Base-by-base conservation (phyloP, 2,113 vertebrate species). In the Elgaria multicarinata region DNA sequence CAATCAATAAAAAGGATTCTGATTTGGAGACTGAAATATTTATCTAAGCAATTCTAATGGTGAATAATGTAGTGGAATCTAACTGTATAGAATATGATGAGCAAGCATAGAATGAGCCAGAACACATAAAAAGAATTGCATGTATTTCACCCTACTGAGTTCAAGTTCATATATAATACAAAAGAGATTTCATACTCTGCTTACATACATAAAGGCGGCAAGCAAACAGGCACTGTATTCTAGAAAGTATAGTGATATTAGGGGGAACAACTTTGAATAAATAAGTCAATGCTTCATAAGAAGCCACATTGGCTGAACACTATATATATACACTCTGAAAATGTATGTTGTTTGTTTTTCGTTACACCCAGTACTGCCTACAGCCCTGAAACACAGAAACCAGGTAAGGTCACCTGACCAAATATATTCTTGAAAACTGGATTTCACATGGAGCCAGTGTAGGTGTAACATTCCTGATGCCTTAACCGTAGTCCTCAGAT, bases 51-150 rank as follows among this genome's bases (percentile, higher is more conserved):
- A 53, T 90, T 88, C 55, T 82, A 90, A 85, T 90, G 36, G 26
- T 36, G 39, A 85, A 87, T 90, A 85, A 89, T 90, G 55, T 53
- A 67, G 33, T 64, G 44, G 58, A 75, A 86, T 66, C 55, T 86
- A 71, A 86, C 55, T 83, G 44, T 36, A 76, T 62, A 83, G 46
- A 62, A 89, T 44, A 74, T 46, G 42, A 75, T 89, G n/a, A 93
- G 89, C 55, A 87, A 91, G 75, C 87, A 79, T 75, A 88, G 66
- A 81, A 88, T 81, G 86, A 44, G 55, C 26, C 53, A 76, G 50
- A 53, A 24, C 28, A 85, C 50, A 85, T 85, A 83, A 85, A 89
- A 89, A 83, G 50, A 69, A 64, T 46, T 62, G 46, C 74, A 81
- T 77, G 44, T 20, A 78, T 18, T 89, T 79, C 74, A 79, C 66